Conservation (phyloP, 1,140 invertebrate species). For the Mizuhopecten yessoensis region DNA sequence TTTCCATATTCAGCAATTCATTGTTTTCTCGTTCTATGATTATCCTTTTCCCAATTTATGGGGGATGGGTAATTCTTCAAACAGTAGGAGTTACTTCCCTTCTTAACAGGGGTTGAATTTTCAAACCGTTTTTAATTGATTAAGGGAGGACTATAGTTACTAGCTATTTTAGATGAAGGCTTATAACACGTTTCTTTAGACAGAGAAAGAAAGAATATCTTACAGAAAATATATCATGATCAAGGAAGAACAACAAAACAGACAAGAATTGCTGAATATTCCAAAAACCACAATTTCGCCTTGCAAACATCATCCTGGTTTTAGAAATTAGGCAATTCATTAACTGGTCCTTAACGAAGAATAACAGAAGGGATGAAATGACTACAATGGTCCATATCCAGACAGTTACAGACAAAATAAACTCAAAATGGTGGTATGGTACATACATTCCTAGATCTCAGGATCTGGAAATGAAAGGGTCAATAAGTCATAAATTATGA, state of each 20-base stretch:
- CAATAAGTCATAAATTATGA: not conserved
- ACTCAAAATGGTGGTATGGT: not conserved
- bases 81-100: too few species aligned
- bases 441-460: slow-evolving; percentile 33
- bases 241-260: not conserved
- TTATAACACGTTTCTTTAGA: too few species aligned
- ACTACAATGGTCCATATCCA: not conserved
- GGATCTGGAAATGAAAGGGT: slow-evolving; percentile 10
- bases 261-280: not conserved
- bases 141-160: too few species aligned
- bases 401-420: slow-evolving; percentile 1
- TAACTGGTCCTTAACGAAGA: too few species aligned
- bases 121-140: too few species aligned
- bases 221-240: too few species aligned
- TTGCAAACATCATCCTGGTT: not conserved
- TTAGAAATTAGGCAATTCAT: too few species aligned
- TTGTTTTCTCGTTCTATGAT: not conserved
- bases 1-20: not conserved
- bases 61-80: too few species aligned
- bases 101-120: too few species aligned
- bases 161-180: too few species aligned
- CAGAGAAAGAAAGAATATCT: too few species aligned
- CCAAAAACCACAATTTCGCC: not conserved
- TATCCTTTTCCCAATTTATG: too few species aligned
- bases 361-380: not conserved